Evolutionary conservation across 2,888 invertebrate genomes (phyloP), one percentile per base, ranked within the genome.

Genomic region (Cyclophora punctaria): DNA sequence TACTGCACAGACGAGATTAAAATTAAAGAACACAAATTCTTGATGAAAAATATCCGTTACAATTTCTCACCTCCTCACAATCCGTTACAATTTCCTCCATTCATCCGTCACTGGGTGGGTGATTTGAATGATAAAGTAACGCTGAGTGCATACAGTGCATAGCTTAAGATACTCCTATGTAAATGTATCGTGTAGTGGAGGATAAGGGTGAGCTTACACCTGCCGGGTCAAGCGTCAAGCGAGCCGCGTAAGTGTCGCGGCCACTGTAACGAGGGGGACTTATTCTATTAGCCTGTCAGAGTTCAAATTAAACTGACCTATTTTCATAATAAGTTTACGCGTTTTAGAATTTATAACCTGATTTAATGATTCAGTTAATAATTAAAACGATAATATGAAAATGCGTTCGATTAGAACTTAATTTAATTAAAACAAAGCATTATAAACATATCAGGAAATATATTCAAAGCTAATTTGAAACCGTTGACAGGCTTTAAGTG

Each of bases 111-210:
- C 72, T 69, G 69, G 67, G 71, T 65, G 76, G 73, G 79, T 80
- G 75, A 86, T 87, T 84, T 87, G 80, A 87, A 87, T 88, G 84
- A 85, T 85, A 84, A 85, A 86, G 85, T 80, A 78, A 75, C 75
- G 73, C 67, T 5, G 81, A 83, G 79, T 83, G 88, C 86, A 83
- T 75, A 73, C 75, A 78, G 77, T 79, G 83, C 83, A 84, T 79
- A 20, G 20, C 20, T 20, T 20, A 78, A 81, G 78, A 84, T 75
- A 80, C 73, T 73, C 64, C 73, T 78, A 86, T 86, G 83, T 69
- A 83, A 85, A 85, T 85, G 73, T 77, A 71, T 66, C 61, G 64
- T 59, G 63, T 71, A 75, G 75, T 73, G 77, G 72, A 67, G 65
- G 63, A 63, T 64, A 67, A 73, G 71, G 75, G 72, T 59, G 67